phyloP scores from a whole-genome alignment of 2,113 vertebrate species.

The Aythya baeri region DNA sequence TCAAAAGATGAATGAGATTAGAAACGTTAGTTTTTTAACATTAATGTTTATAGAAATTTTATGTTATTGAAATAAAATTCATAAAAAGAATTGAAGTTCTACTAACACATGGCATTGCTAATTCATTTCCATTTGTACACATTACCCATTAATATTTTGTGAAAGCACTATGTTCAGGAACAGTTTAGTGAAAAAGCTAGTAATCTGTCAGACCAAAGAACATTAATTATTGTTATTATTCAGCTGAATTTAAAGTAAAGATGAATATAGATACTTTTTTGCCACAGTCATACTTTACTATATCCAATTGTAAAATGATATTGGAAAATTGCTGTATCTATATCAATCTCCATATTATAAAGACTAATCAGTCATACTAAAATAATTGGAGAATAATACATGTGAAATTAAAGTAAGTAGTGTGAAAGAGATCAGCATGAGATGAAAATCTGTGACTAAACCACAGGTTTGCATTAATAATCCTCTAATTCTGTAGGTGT shows the following conservation, averaged over 20 bases:
- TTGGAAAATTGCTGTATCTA: neutral
- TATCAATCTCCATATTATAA: constrained; percentile 24
- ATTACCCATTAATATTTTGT: neutral
- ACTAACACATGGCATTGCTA: neutral
- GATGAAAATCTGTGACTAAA: constrained; percentile 44
- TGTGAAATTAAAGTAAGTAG: constrained; percentile 24
- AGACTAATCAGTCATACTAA: constrained; percentile 17
- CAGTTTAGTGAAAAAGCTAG: neutral
- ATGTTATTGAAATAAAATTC: neutral
- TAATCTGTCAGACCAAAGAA: neutral
- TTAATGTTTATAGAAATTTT: neutral
- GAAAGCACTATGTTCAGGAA: neutral
- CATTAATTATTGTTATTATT: neutral
- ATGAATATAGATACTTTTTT: neutral
- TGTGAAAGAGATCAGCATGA: neutral
- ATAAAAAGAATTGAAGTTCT: neutral
- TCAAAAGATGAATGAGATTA: neutral
- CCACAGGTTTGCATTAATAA: constrained; percentile 4
- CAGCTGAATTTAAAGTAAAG: neutral
- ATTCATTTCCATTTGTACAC: neutral
- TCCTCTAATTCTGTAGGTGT: constrained; percentile 11
- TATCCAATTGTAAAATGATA: neutral
- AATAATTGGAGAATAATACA: constrained; percentile 14
- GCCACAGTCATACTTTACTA: neutral
- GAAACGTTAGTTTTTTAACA: neutral